Evolutionary conservation across 2,888 invertebrate genomes (phyloP), one percentile per base, ranked within the genome.

Genomic region (Abrostola tripartita): DNA sequence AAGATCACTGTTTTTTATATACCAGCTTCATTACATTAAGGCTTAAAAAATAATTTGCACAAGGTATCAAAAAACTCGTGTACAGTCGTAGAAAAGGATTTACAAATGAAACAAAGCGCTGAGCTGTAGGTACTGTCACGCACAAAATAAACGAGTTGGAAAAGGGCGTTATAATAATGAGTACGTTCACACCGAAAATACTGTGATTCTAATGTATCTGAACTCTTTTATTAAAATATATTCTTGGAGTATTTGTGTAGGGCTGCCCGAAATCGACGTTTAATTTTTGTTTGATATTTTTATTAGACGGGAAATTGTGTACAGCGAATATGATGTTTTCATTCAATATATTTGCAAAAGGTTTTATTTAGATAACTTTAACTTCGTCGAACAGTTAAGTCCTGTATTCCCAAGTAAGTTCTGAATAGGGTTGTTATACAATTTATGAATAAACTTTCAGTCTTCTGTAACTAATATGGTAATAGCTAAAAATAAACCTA

Each of bases 111-210:
- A 65, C 61, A 76, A 71, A 66, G 61, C 60, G 24, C 24, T 24
- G 1, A 24, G 1, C 1, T 24, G 35, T 44, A 63, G n/a, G 60
- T 68, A 74, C 52, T 61, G 59, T 57, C 65, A 52, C 55, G 64
- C 51, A 72, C 69, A 41, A 63, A 69, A 69, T 69, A 69, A 69
- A 55, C 55, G 52, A 35, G 59, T 62, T 66, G 55, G 42, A 64
- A 51, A 56, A 37, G 60, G 50, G 59, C 49, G 62, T 47, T 24
- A 24, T 24, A 61, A 55, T 74, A 68, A 77, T 78, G 69, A 76
- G 76, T 73, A 76, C 72, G 64, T 76, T 68, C 71, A 53, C 65
- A 62, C 67, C 59, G 59, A 61, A 56, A 41, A 57, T 62, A 60
- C 56, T 66, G 11, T 49, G 52, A 68, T 47, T 71, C 41, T 59